Percentiles rank a stretch among this genome's conserved stretches.
Conservation (phyloP, 2,113 vertebrate species). For the Macroglossus sobrinus region DNA sequence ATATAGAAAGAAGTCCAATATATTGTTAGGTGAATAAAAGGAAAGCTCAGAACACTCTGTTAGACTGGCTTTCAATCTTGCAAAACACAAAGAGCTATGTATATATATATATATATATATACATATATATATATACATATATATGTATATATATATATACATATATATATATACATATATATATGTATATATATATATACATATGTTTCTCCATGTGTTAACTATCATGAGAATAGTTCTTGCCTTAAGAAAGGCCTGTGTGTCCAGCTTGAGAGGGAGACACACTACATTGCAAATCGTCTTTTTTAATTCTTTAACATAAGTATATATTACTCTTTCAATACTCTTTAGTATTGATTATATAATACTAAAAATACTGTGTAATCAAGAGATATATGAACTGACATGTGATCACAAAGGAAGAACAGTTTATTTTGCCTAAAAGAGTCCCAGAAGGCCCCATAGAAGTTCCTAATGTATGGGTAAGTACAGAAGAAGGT, state of each 20-base stretch:
- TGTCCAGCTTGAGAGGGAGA: background rate
- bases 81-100: background rate
- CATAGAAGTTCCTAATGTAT: background rate
- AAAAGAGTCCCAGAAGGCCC: background rate
- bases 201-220: background rate
- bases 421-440: background rate
- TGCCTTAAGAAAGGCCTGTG: background rate
- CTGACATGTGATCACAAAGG: background rate
- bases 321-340: background rate
- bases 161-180: too few relatives aligned
- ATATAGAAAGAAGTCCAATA: background rate
- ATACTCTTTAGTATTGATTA: background rate
- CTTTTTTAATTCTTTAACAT: background rate
- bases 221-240: background rate
- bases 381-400: background rate
- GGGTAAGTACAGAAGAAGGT: background rate
- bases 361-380: background rate
- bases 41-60: background rate
- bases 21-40: background rate
- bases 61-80: background rate
- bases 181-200: rapidly evolving
- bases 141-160: too few relatives aligned
- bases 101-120: too few relatives aligned
- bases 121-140: too few relatives aligned
- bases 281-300: background rate